phyloP scores from a whole-genome alignment of 1,140 invertebrate genomes.

The Whitmania pigra region DNA sequence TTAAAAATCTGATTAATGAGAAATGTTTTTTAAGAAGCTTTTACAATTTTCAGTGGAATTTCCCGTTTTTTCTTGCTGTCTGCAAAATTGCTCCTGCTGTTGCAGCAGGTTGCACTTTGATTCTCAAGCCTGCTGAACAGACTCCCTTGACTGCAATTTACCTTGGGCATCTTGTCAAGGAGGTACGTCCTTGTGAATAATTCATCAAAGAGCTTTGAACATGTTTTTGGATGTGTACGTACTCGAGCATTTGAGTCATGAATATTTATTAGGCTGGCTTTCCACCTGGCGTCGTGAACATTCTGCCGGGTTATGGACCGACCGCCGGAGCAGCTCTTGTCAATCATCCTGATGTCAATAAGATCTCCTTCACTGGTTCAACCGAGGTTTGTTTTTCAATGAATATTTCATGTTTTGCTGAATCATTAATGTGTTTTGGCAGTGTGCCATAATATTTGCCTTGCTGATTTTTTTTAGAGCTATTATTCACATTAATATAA shows the following conservation, averaged over 20 bases:
- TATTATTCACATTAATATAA: too few species aligned
- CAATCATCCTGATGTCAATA: conserved; percentile 34
- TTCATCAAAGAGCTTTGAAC: too few species aligned
- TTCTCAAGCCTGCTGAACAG: conserved; percentile 57
- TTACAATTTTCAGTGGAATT: conserved; percentile 47
- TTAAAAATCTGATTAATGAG: too few species aligned
- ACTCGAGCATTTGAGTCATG: not conserved
- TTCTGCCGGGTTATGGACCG: conserved; percentile 55
- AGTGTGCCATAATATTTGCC: too few species aligned
- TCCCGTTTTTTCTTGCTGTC: conserved; percentile 42
- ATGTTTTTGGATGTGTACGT: too few species aligned
- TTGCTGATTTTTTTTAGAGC: too few species aligned
- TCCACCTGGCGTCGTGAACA: conserved; percentile 44
- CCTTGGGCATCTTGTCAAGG: conserved; percentile 32
- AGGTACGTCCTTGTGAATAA: conserved; percentile 24
- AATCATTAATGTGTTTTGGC: too few species aligned
- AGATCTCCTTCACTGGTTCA: conserved; percentile 75
- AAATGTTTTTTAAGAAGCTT: too few species aligned
- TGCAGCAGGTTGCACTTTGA: conserved; percentile 50
- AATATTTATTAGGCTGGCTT: conserved; percentile 34
- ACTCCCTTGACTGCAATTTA: conserved; percentile 36
- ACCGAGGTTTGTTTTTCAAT: conserved; percentile 51
- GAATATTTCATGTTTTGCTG: too few species aligned
- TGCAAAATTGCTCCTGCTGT: conserved; percentile 52
- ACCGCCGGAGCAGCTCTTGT: conserved; percentile 35